A percentile compares a stretch with the other conserved stretches of the same genome.
These are phyloP conservation scores for Falco punctatus DNA, from an alignment of 2,113 vertebrate species.

Conservation along the genomic window DNA sequence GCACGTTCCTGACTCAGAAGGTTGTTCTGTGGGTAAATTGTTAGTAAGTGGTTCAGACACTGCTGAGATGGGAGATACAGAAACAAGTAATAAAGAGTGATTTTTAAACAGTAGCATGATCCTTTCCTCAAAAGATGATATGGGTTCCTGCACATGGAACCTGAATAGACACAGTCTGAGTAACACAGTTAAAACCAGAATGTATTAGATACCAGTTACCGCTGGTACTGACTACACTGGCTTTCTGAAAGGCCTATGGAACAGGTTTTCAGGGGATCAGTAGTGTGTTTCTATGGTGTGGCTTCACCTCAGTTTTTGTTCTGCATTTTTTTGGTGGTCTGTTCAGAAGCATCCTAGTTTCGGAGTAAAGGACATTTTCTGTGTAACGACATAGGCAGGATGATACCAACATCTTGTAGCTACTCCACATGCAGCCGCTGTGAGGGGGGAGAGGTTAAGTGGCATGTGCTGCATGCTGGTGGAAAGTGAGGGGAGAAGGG, in stretches of 20 bases:
- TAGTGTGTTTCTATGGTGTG: neutral
- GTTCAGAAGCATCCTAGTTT: neutral
- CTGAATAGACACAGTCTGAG: accelerated
- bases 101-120: neutral
- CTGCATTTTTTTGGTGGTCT: neutral
- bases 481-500: neutral
- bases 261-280: neutral
- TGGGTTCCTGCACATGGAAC: neutral
- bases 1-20: neutral
- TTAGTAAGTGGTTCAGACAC: neutral
- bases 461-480: neutral
- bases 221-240: neutral
- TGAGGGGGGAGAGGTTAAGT: neutral
- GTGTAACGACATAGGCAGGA: neutral
- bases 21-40: neutral
- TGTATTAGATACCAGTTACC: neutral
- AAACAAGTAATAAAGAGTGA: neutral
- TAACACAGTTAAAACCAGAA: neutral
- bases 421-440: neutral
- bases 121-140: neutral
- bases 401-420: neutral
- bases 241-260: neutral
- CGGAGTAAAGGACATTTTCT: neutral
- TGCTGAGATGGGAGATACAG: neutral
- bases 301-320: neutral